Percentiles rank a stretch among this genome's conserved stretches.
Evolutionary conservation across 2,888 invertebrate genomes (phyloP).

Genomic region (Amphipyra berbera): DNA sequence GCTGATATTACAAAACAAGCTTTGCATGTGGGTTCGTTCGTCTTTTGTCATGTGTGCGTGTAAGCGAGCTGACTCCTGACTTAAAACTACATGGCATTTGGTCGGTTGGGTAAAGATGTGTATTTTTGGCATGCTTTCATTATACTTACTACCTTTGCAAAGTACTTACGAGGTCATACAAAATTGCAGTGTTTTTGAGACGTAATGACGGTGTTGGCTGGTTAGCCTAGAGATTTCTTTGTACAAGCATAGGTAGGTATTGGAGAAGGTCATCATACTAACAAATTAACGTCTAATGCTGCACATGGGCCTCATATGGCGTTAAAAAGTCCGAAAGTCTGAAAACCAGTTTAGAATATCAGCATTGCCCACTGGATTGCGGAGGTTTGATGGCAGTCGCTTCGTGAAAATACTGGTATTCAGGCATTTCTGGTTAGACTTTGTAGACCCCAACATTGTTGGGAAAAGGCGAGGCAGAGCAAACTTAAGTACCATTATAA

Average conservation of each 20-base stretch:
- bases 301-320: no score
- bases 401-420: no score
- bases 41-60: constrained; percentile 46
- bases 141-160: background rate
- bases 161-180: constrained; percentile 25
- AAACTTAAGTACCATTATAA: background rate
- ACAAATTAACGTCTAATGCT: no score
- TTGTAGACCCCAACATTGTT: background rate
- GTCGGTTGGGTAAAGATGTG: constrained; percentile 20
- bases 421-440: no score
- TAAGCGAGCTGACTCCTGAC: constrained; percentile 32
- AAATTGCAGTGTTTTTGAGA: constrained; percentile 36
- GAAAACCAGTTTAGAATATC: no score
- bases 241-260: no score
- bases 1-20: constrained; percentile 41
- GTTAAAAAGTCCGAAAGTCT: no score
- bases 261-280: no score
- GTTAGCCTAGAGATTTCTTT: constrained; percentile 13
- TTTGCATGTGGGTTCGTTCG: constrained; percentile 40
- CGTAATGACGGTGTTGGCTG: no score
- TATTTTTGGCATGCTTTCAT: constrained; percentile 43
- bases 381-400: no score
- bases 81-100: constrained; percentile 37
- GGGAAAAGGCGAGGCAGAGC: no score
- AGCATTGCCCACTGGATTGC: no score